A percentile compares a stretch with the other conserved stretches of the same genome.
Evolutionary conservation across 1,140 invertebrate species (phyloP).

Genomic region (Dufourea novaeangliae): DNA sequence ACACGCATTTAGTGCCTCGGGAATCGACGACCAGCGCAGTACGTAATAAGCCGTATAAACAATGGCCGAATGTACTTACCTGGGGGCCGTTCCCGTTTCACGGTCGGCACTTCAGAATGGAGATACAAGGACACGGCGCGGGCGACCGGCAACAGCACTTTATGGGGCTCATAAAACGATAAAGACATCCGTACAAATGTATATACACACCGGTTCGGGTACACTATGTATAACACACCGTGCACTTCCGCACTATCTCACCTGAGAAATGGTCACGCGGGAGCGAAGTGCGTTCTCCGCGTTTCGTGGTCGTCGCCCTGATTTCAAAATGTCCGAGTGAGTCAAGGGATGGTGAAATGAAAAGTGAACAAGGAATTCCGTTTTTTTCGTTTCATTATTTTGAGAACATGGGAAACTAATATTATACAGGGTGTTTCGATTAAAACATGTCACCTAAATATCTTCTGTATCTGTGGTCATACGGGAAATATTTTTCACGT

Average conservation of each 20-base stretch:
- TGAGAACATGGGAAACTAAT: too few relatives aligned
- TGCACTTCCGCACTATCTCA: constrained; percentile 44
- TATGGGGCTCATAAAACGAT: constrained; percentile 74
- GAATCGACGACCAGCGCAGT: constrained; percentile 58
- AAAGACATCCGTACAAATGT: constrained; percentile 73
- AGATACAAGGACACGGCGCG: constrained; percentile 54
- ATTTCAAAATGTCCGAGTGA: neutral
- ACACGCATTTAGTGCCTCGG: constrained; percentile 21
- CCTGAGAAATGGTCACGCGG: constrained; percentile 32
- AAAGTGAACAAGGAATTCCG: too few relatives aligned
- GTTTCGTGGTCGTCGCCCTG: neutral
- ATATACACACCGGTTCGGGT: constrained; percentile 42
- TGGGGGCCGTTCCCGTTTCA: constrained; percentile 22
- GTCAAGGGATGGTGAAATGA: neutral
- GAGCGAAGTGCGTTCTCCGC: constrained; percentile 8
- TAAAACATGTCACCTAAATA: too few relatives aligned
- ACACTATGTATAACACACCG: constrained; percentile 18
- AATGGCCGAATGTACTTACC: constrained; percentile 59
- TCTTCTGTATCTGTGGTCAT: too few relatives aligned
- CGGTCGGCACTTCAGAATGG: neutral
- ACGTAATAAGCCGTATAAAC: constrained; percentile 72
- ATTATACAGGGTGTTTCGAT: too few relatives aligned
- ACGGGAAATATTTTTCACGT: too few relatives aligned
- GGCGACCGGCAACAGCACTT: constrained; percentile 61
- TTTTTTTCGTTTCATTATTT: too few relatives aligned